These are phyloP conservation scores for Mycteria americana DNA, from an alignment of 2,797 vertebrate species.

Conservation along the genomic window DNA sequence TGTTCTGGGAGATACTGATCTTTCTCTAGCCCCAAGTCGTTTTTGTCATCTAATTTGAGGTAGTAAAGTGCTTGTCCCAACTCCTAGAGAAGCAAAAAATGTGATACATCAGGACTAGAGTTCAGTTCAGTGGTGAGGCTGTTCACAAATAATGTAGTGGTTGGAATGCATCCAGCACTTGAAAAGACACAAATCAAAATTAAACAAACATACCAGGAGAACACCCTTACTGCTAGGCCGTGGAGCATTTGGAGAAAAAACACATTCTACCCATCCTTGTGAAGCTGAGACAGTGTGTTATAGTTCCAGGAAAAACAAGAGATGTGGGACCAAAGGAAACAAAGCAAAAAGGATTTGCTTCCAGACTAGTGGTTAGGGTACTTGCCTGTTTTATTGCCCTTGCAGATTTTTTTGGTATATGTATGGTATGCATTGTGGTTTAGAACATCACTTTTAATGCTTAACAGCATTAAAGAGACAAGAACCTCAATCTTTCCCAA, in stretches of 20 bases:
- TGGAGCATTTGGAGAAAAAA: slow-evolving; percentile 27
- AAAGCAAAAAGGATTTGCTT: background rate
- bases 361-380: background rate
- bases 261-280: background rate
- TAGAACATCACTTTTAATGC: background rate
- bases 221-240: background rate
- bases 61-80: background rate
- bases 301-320: background rate
- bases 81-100: background rate
- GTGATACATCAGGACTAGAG: background rate
- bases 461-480: too few species aligned
- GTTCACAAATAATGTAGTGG: background rate
- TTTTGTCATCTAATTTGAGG: background rate
- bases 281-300: background rate
- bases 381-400: background rate
- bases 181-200: background rate
- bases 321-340: background rate
- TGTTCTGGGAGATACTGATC: background rate
- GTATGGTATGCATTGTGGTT: background rate
- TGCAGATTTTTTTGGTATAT: background rate
- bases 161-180: background rate
- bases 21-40: background rate
- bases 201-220: background rate
- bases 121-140: background rate
- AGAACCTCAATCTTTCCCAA: background rate